A percentile compares a stretch with the other conserved stretches of the same genome.
phyloP scores from a whole-genome alignment of 2,113 vertebrate genomes.

The Melanerpes formicivorus region DNA sequence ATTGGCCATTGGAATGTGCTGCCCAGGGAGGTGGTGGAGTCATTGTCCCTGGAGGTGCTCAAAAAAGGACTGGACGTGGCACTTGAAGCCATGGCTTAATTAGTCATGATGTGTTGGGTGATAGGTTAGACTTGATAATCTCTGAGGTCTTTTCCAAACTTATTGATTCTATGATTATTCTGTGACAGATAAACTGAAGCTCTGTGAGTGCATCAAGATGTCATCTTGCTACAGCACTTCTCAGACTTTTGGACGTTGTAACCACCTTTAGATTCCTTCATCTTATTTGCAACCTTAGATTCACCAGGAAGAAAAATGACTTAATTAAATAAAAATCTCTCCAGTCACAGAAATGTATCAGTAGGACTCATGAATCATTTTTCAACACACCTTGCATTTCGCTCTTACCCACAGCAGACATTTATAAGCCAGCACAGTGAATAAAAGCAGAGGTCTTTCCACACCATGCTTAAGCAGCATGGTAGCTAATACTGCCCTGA shows the following conservation, averaged over 20 bases:
- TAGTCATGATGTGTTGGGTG: no score
- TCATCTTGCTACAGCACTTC: background rate
- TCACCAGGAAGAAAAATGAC: background rate
- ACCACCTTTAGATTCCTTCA: conserved; percentile 5
- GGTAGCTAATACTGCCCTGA: background rate
- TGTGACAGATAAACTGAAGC: conserved; percentile 20
- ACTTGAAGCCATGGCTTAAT: no score
- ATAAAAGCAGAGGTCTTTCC: background rate
- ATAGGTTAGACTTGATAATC: no score
- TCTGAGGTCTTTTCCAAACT: no score
- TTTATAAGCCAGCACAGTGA: background rate
- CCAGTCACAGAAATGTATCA: background rate
- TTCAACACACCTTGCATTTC: background rate
- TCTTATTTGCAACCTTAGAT: background rate
- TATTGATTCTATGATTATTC: background rate
- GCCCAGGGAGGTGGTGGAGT: no score
- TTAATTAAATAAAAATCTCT: background rate
- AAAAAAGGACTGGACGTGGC: no score
- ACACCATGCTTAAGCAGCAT: background rate
- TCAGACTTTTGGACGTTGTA: background rate
- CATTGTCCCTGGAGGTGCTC: no score
- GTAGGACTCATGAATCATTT: background rate
- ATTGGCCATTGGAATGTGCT: no score
- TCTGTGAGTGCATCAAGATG: conserved; percentile 9
- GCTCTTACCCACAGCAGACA: background rate